phyloP scores from a whole-genome alignment of 2,888 invertebrate genomes.

The Philhelius pedissequus region DNA sequence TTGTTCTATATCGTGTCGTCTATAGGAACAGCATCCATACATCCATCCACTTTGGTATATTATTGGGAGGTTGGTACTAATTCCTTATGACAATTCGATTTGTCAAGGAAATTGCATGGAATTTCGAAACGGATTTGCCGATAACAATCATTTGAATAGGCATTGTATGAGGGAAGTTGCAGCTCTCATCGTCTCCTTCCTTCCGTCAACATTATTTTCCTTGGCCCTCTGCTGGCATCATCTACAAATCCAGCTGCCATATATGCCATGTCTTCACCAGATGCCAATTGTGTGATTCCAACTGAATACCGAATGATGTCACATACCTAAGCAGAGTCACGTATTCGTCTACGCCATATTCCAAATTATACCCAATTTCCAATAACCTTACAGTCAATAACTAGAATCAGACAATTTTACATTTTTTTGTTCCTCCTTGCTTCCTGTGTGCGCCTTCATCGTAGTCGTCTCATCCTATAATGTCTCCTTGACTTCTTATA shows the following conservation, averaged over 20 bases:
- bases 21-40: background rate
- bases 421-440: conserved; percentile 15
- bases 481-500: background rate
- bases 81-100: conserved; percentile 41
- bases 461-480: background rate
- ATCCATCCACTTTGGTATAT: background rate
- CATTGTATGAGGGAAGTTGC: conserved; percentile 41
- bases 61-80: conserved; percentile 20
- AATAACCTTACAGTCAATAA: conserved; percentile 67
- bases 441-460: background rate
- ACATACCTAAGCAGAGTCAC: conserved; percentile 62
- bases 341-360: conserved; percentile 63
- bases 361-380: conserved; percentile 68
- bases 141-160: conserved; percentile 56
- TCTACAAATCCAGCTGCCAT: conserved; percentile 2
- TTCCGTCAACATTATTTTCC: too few species aligned
- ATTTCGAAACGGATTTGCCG: conserved; percentile 54
- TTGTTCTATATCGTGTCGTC: background rate
- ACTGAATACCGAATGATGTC: conserved; percentile 65
- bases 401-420: conserved; percentile 61
- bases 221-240: background rate
- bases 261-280: conserved; percentile 43
- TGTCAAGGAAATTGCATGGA: conserved; percentile 42
- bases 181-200: background rate
- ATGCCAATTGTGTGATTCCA: conserved; percentile 61